phyloP scores from a whole-genome alignment of 2,888 invertebrate species.

The Tetragonula carbonaria region DNA sequence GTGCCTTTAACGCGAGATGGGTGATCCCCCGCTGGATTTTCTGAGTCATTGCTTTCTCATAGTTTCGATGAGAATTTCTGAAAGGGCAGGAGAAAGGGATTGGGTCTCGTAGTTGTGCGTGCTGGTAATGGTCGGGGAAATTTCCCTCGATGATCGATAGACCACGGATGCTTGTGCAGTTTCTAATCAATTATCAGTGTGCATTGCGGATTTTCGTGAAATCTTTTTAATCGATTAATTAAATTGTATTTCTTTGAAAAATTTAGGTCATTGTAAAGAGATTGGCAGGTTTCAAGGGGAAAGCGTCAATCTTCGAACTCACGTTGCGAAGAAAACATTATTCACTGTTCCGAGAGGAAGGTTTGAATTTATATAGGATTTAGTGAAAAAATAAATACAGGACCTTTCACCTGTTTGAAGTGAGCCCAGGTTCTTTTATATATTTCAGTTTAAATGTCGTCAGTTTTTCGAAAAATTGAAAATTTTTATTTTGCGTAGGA shows the following conservation, averaged over 20 bases:
- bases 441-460: too few relatives aligned
- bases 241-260: not conserved
- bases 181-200: not conserved
- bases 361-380: too few relatives aligned
- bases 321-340: too few relatives aligned
- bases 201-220: not conserved
- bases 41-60: not conserved
- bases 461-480: too few relatives aligned
- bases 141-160: not conserved
- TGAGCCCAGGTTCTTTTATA: too few relatives aligned
- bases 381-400: too few relatives aligned
- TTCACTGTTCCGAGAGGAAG: too few relatives aligned
- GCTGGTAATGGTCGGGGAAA: not conserved
- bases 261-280: not conserved
- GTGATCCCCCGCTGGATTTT: not conserved
- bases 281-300: not conserved
- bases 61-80: not conserved
- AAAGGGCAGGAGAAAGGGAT: accelerated
- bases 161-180: too few relatives aligned
- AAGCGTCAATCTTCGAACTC: too few relatives aligned
- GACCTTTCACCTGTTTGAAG: too few relatives aligned
- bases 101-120: not conserved
- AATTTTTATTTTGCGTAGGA: too few relatives aligned
- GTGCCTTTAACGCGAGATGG: not conserved
- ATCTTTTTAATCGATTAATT: too few relatives aligned